Evolutionary conservation across 2,888 invertebrate species (phyloP), one percentile per base, ranked within the genome.

Genomic region (Lottia scabra): DNA sequence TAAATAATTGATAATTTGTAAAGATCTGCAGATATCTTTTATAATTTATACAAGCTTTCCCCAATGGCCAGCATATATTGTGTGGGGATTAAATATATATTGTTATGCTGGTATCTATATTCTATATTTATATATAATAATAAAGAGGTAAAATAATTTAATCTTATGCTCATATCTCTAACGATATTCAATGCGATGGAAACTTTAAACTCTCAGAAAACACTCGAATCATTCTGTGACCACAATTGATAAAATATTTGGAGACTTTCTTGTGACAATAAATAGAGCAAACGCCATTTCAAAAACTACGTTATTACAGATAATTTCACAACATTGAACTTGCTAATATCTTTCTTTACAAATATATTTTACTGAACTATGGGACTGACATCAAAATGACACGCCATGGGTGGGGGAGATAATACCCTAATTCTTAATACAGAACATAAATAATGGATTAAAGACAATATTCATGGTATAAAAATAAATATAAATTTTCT

Each of bases 1-100:
- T 69, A 69, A 63, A 69, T 69, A 69, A 69, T 63, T 45, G 68
- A 63, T 63, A 69, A 69, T 69, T 69, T 63, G 63, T 69, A 27
- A 68, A 69, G 63, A 69, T 69, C 68, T 69, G 68, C 68, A 69
- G 56, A 56, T 56, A 56, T 56, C 56, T 23, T 56, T 56, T 56
- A 56, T 56, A 56, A 56, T 56, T 56, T 56, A 23, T 56, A 56
- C 56, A 56, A 56, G 56, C 56, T 56, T 56, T 38, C 56, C 56
- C 56, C 56, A 23, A 56, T 56, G 56, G 23, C 56, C 56, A 56
- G 56, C 56, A 56, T 56, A 56, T 23, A 56, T 56, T 19, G 56
- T 38, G 38, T 38, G 38, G 38, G 38, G 38, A 38, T 19, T 56
- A 56, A 56, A 56, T 56, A 56, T 56, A 56, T 56, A 56, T 19